Percentiles rank a stretch among this genome's conserved stretches.
phyloP scores from a whole-genome alignment of 2,888 invertebrate genomes.

The Papilio gigon region DNA sequence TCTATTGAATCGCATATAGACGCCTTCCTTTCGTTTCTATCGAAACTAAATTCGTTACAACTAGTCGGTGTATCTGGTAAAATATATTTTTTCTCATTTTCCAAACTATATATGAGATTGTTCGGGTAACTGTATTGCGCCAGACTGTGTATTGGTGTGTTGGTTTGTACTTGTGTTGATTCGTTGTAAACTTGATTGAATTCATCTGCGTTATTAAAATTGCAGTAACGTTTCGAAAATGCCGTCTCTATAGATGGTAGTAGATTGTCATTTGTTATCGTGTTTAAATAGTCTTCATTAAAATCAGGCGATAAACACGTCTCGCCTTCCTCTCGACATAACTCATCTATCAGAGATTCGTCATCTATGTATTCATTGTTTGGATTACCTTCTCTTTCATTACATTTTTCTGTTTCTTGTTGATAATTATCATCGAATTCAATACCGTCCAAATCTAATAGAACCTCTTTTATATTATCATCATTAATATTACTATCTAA shows the following conservation, averaged over 20 bases:
- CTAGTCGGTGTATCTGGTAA: slow-evolving; percentile 76
- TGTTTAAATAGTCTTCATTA: slow-evolving; percentile 65
- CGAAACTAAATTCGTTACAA: slow-evolving; percentile 71
- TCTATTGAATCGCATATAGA: slow-evolving; percentile 75
- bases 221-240: slow-evolving; percentile 71
- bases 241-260: slow-evolving; percentile 77
- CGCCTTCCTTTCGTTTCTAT: slow-evolving; percentile 66
- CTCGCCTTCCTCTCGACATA: slow-evolving; percentile 76
- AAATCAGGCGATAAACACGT: slow-evolving; percentile 67
- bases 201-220: slow-evolving; percentile 60
- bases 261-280: slow-evolving; percentile 59
- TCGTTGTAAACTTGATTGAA: slow-evolving; percentile 48
- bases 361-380: slow-evolving; percentile 76
- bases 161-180: slow-evolving; percentile 47
- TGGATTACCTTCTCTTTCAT: slow-evolving; percentile 53
- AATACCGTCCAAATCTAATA: slow-evolving; percentile 72
- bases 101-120: slow-evolving; percentile 72
- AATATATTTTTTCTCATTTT: slow-evolving; percentile 65
- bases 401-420: slow-evolving; percentile 54
- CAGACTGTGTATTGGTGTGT: slow-evolving; percentile 60
- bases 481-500: slow-evolving; percentile 71
- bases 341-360: slow-evolving; percentile 75
- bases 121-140: slow-evolving; percentile 79
- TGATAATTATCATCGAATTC: slow-evolving; percentile 70
- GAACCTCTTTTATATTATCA: slow-evolving; percentile 76